Percentiles rank a stretch among this genome's conserved stretches.
Conservation (phyloP, 1,140 invertebrate genomes). For the Dryas iulia region DNA sequence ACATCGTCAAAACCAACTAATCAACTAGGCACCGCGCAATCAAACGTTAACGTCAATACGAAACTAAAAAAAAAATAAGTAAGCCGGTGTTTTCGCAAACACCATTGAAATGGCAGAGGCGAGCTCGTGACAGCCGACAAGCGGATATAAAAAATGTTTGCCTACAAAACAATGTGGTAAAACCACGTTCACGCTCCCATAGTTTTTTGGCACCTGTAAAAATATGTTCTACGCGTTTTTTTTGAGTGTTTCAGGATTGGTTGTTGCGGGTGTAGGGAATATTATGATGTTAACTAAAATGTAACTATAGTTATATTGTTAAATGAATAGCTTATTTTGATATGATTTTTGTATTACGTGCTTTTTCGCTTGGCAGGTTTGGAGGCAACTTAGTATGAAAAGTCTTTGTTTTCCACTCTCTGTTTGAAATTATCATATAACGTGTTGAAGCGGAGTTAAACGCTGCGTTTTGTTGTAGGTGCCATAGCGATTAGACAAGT, state of each 20-base stretch:
- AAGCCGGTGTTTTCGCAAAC: neutral
- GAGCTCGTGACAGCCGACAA: neutral
- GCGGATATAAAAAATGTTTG: neutral
- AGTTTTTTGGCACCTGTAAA: neutral
- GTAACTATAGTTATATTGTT: too few relatives aligned
- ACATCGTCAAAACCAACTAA: neutral
- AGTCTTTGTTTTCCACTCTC: too few relatives aligned
- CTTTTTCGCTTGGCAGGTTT: too few relatives aligned
- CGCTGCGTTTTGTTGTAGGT: too few relatives aligned
- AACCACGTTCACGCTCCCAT: neutral
- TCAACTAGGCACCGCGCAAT: neutral
- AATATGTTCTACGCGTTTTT: neutral
- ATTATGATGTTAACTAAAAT: too few relatives aligned
- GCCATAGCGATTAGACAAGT: too few relatives aligned
- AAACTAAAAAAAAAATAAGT: neutral
- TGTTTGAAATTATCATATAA: too few relatives aligned
- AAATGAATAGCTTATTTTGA: too few relatives aligned
- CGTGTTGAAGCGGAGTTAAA: too few relatives aligned
- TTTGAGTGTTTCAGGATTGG: neutral
- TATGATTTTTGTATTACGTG: too few relatives aligned
- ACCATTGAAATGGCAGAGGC: conserved; percentile 3
- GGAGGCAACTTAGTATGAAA: too few relatives aligned
- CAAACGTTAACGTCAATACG: neutral
- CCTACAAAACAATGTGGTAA: neutral
- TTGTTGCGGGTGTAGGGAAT: too few relatives aligned